Evolutionary conservation across 2,888 invertebrate species (phyloP).

Genomic region (Drosophila subsilvestris): DNA sequence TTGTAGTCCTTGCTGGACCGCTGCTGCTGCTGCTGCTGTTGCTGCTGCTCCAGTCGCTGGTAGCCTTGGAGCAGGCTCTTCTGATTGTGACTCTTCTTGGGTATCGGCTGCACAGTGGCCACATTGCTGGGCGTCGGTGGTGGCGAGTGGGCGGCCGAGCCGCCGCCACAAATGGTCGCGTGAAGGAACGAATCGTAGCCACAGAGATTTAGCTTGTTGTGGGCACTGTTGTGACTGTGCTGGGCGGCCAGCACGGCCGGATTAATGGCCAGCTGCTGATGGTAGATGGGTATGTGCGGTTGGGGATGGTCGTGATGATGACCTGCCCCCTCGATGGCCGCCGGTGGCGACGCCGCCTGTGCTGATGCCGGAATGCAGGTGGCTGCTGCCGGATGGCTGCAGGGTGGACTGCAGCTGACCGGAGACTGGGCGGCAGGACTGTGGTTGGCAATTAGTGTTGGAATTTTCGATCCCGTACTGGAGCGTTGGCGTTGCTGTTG

Average conservation of each 20-base stretch:
- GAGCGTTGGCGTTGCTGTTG: slow-evolving; percentile 82
- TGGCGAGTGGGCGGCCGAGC: slow-evolving; percentile 72
- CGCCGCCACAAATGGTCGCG: slow-evolving; percentile 86
- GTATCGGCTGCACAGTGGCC: slow-evolving; percentile 82
- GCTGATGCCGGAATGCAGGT: slow-evolving; percentile 34
- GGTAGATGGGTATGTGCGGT: slow-evolving; percentile 86
- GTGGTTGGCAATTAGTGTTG: slow-evolving; percentile 82
- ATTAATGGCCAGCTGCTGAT: slow-evolving; percentile 87
- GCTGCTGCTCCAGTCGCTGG: slow-evolving; percentile 83
- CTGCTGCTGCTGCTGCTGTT: no score
- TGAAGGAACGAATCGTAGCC: slow-evolving; percentile 87
- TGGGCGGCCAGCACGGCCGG: slow-evolving; percentile 85
- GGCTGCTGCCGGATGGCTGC: slow-evolving; percentile 15
- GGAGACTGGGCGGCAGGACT: slow-evolving; percentile 51
- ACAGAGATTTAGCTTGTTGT: slow-evolving; percentile 84
- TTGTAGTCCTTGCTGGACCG: slow-evolving; percentile 80
- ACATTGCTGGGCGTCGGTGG: slow-evolving; percentile 75
- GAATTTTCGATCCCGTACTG: slow-evolving; percentile 84
- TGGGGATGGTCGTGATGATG: slow-evolving; percentile 75
- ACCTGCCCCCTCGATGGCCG: slow-evolving; percentile 40
- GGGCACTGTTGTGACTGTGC: slow-evolving; percentile 80
- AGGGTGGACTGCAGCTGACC: slow-evolving; percentile 14
- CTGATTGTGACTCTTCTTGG: slow-evolving; percentile 65
- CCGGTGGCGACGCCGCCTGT: slow-evolving; percentile 48
- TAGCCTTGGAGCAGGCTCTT: slow-evolving; percentile 40